Percentiles rank a stretch among this genome's conserved stretches.
Conservation (phyloP, 2,113 vertebrate genomes). For the Callopanchax toddi region DNA sequence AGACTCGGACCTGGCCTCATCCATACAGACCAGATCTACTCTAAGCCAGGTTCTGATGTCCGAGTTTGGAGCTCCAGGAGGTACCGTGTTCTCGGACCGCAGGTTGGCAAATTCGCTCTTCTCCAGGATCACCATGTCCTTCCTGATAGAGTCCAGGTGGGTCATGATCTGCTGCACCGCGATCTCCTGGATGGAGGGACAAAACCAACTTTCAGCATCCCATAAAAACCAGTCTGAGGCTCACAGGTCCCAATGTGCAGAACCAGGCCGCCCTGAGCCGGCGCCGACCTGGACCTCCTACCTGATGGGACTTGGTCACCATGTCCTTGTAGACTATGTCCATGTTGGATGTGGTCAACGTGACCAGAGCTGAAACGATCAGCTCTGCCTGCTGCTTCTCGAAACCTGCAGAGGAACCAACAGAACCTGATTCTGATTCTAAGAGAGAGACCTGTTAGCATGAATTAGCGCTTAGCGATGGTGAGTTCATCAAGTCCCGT, state of each 20-base stretch:
- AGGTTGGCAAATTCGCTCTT: constrained; percentile 98
- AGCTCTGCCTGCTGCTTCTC: constrained; percentile 90
- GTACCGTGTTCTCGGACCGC: constrained; percentile 90
- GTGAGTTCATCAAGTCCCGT: not conserved
- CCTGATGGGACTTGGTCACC: constrained; percentile 96
- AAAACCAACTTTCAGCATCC: not conserved
- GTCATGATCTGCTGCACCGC: constrained; percentile 94
- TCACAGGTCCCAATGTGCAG: too few relatives aligned
- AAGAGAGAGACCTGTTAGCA: too few relatives aligned
- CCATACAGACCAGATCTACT: too few relatives aligned
- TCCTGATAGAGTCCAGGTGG: constrained; percentile 93
- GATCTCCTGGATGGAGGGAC: constrained; percentile 84
- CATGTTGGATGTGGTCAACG: constrained; percentile 87
- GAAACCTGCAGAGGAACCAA: constrained; percentile 81
- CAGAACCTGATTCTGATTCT: not conserved
- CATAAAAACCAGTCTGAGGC: too few relatives aligned
- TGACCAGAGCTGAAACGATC: constrained; percentile 85
- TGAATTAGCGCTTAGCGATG: too few relatives aligned
- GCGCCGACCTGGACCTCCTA: constrained; percentile 48
- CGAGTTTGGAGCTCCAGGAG: too few relatives aligned
- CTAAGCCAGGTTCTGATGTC: not conserved
- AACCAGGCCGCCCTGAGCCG: too few relatives aligned
- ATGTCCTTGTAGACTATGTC: constrained; percentile 95
- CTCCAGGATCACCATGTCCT: constrained; percentile 99
- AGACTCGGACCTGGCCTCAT: too few relatives aligned